phyloP scores from a whole-genome alignment of 2,113 vertebrate genomes.

The Ciconia boyciana region DNA sequence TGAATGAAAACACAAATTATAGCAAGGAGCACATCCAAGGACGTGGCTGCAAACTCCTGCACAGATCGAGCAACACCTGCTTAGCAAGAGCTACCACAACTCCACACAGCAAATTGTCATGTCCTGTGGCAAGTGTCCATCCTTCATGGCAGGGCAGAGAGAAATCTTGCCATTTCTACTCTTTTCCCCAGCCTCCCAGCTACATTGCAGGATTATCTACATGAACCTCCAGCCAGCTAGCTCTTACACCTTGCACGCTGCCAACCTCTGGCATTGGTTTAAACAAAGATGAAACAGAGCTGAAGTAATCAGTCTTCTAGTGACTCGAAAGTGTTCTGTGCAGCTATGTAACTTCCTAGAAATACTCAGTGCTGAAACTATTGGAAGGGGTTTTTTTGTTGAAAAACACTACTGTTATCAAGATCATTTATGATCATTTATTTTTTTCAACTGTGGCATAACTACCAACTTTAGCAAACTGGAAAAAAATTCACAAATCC shows the following conservation, averaged over 20 bases:
- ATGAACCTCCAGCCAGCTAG: neutral
- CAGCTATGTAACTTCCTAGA: neutral
- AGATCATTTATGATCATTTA: neutral
- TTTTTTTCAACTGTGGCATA: neutral
- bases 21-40: neutral
- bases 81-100: neutral
- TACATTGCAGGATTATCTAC: neutral
- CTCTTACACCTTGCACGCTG: neutral
- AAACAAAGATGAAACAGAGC: neutral
- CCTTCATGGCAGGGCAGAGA: neutral
- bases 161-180: neutral
- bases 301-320: neutral
- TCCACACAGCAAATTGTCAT: neutral
- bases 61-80: neutral
- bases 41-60: neutral
- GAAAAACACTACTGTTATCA: neutral
- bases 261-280: neutral
- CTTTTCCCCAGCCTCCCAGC: neutral
- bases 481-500: neutral
- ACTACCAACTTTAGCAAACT: neutral
- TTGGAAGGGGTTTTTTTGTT: fast-evolving
- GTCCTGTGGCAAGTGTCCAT: neutral
- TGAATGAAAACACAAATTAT: neutral
- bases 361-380: neutral
- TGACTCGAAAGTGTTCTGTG: neutral